A percentile compares a stretch with the other conserved stretches of the same genome.
These are phyloP conservation scores for Pentalonia nigronervosa DNA, from an alignment of 1,140 invertebrate genomes.

Conservation along the genomic window DNA sequence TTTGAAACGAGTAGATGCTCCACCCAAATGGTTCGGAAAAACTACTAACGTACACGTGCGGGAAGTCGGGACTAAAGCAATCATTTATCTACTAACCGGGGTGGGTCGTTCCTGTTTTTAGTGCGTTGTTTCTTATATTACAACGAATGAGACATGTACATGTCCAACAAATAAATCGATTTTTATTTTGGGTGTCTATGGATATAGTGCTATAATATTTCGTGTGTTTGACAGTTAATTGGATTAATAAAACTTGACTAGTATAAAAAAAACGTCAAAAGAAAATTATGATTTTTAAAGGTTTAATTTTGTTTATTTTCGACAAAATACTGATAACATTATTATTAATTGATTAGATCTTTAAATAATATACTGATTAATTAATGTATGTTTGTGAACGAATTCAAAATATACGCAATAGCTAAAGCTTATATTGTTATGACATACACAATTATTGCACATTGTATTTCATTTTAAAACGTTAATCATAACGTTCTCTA, in stretches of 20 bases:
- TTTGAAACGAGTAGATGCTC: not conserved
- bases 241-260: not conserved
- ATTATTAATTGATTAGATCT: not conserved
- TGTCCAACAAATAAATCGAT: not conserved
- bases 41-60: not conserved
- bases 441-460: not conserved
- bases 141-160: not conserved
- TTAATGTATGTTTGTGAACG: not conserved
- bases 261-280: not conserved
- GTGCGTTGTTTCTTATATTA: not conserved
- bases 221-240: not conserved
- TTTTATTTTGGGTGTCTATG: not conserved
- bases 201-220: not conserved
- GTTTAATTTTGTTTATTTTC: not conserved
- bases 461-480: not conserved
- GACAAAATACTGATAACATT: not conserved
- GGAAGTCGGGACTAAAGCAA: constrained; percentile 6
- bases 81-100: not conserved
- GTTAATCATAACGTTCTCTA: not conserved
- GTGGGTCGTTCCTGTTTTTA: constrained; percentile 9
- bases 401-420: not conserved
- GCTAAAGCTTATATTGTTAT: not conserved
- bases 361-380: not conserved
- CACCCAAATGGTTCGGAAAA: not conserved
- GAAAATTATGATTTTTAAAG: not conserved